These are phyloP conservation scores for Oncorhynchus keta DNA, from an alignment of 2,113 vertebrate species.

Conservation along the genomic window DNA sequence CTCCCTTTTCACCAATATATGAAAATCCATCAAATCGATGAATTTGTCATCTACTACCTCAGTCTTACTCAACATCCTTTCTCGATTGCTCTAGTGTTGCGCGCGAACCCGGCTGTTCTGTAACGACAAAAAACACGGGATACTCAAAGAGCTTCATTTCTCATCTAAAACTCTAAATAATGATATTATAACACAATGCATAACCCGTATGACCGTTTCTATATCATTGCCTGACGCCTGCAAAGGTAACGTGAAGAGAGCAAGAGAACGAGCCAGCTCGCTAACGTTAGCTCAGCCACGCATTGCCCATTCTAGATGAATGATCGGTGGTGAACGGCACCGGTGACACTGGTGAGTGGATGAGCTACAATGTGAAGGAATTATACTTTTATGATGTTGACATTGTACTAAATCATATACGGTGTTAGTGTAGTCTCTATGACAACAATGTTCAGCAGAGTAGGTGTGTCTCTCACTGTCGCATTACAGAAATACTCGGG, in stretches of 20 bases:
- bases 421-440: too few species aligned
- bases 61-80: conserved; percentile 1
- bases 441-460: too few species aligned
- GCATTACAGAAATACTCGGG: too few species aligned
- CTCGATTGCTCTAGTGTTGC: conserved; percentile 46
- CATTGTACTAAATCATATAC: too few species aligned
- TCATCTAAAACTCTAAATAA: too few species aligned
- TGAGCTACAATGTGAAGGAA: too few species aligned
- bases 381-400: too few species aligned
- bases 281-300: neutral
- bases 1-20: too few species aligned
- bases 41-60: conserved; percentile 37
- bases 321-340: too few species aligned
- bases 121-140: neutral
- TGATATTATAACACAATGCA: neutral
- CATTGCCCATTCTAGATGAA: neutral
- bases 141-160: too few species aligned
- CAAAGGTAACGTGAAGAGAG: neutral
- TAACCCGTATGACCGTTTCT: neutral
- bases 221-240: neutral
- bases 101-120: conserved; percentile 25
- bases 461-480: too few species aligned
- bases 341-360: too few species aligned
- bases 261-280: neutral
- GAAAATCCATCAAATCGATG: conserved; percentile 22